A percentile compares a stretch with the other conserved stretches of the same genome.
phyloP scores from a whole-genome alignment of 1,140 invertebrate species.

The Pogonomyrmex barbatus region DNA sequence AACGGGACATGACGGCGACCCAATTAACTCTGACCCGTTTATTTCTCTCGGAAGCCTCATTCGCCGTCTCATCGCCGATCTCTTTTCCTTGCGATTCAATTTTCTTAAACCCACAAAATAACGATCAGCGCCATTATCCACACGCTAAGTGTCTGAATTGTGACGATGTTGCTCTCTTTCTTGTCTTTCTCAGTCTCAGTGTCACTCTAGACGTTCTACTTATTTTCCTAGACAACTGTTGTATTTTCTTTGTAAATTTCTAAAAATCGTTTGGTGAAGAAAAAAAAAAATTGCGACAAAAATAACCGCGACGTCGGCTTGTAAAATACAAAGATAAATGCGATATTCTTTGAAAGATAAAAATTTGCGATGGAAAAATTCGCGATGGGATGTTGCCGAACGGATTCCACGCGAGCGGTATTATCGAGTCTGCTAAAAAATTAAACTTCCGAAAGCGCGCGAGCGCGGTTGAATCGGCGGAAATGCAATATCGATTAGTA shows the following conservation, averaged over 20 bases:
- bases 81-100: conserved; percentile 40
- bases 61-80: background rate
- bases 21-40: conserved; percentile 71
- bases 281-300: background rate
- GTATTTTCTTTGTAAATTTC: background rate
- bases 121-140: background rate
- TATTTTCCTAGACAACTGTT: background rate
- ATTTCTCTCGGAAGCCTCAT: conserved; percentile 41
- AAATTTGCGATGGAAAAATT: conserved; percentile 28
- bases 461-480: conserved; percentile 50
- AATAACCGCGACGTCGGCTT: background rate
- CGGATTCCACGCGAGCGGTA: conserved; percentile 25
- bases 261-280: background rate
- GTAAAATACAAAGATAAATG: background rate
- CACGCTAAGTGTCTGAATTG: background rate
- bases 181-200: background rate
- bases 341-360: conserved; percentile 31
- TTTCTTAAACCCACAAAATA: conserved; percentile 46
- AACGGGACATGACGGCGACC: conserved; percentile 71
- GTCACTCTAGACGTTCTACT: background rate
- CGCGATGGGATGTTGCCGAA: background rate
- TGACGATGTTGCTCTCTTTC: background rate
- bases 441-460: conserved; percentile 49
- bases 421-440: conserved; percentile 58
- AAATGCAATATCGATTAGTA: conserved; percentile 62